phyloP scores from a whole-genome alignment of 92 coral and sea anemone species.

The Palythoa grandiflora region DNA sequence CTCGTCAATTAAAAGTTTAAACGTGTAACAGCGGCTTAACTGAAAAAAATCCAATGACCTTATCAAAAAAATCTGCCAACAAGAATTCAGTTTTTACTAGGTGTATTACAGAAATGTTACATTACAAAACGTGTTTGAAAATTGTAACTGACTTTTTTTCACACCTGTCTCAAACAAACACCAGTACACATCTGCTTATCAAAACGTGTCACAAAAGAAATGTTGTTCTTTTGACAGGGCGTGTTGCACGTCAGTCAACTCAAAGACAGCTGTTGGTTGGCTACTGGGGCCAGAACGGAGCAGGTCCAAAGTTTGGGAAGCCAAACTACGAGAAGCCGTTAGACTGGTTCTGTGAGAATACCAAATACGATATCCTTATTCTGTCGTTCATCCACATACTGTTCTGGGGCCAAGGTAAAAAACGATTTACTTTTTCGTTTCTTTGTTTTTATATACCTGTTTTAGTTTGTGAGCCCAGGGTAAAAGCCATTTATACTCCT shows the following conservation, averaged over 20 bases:
- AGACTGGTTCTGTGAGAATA: constrained; percentile 51
- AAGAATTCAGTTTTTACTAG: too few species aligned
- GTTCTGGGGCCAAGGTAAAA: constrained; percentile 25
- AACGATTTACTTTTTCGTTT: too few species aligned
- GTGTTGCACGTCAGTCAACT: constrained; percentile 4
- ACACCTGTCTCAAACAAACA: constrained; percentile 18
- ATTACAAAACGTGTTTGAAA: too few species aligned
- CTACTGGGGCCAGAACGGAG: constrained; percentile 49
- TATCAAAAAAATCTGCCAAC: too few species aligned
- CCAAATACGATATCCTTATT: constrained; percentile 41
- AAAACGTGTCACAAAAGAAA: background rate
- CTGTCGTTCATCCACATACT: constrained; percentile 46
- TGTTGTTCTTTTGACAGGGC: constrained; percentile 19
- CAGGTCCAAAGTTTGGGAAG: constrained; percentile 39
- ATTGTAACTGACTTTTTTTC: background rate
- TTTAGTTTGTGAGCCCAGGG: too few species aligned
- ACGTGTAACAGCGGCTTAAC: too few species aligned
- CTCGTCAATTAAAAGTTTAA: too few species aligned
- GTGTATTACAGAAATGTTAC: too few species aligned
- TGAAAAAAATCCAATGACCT: too few species aligned
- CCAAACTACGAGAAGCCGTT: constrained; percentile 43
- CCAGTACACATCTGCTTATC: background rate
- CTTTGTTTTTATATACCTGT: too few species aligned
- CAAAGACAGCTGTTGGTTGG: constrained; percentile 42
- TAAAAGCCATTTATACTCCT: too few species aligned